A percentile compares a stretch with the other conserved stretches of the same genome.
Conservation (phyloP, 2,888 invertebrate genomes). For the Hypercompe scribonia region DNA sequence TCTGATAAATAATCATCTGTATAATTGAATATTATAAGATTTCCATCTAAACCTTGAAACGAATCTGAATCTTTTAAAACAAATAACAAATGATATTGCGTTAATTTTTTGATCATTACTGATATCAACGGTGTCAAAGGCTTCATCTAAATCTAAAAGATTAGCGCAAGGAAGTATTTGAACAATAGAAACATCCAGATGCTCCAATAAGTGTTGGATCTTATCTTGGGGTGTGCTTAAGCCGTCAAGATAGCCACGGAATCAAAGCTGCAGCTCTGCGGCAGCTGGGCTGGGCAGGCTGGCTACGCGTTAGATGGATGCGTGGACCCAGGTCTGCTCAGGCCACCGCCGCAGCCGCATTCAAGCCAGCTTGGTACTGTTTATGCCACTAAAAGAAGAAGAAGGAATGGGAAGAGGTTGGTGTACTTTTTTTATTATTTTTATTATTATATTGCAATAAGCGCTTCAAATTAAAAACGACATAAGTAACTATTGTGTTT, state of each 20-base stretch:
- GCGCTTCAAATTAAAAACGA: no score
- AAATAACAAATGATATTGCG: conserved; percentile 46
- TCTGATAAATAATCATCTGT: conserved; percentile 3
- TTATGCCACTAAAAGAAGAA: conserved; percentile 97
- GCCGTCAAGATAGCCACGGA: conserved; percentile 84
- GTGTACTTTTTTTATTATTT: conserved; percentile 49
- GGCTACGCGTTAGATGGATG: conserved; percentile 88
- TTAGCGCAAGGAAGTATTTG: conserved; percentile 1
- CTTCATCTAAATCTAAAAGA: conserved; percentile 3
- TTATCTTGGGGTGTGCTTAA: conserved; percentile 43
- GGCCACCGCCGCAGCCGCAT: conserved; percentile 91
- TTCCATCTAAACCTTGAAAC: conserved; percentile 14
- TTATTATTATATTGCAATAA: background rate
- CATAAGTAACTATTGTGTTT: background rate
- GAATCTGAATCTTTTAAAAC: conserved; percentile 5
- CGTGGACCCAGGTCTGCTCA: conserved; percentile 92
- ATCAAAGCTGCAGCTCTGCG: conserved; percentile 81
- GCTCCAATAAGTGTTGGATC: conserved; percentile 39
- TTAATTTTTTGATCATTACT: conserved; percentile 18
- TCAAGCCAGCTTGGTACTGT: conserved; percentile 97
- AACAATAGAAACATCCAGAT: conserved; percentile 23
- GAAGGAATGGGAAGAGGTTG: conserved; percentile 98
- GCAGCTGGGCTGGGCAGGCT: conserved; percentile 77
- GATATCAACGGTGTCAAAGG: conserved; percentile 7
- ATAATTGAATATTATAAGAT: conserved; percentile 14